These are phyloP conservation scores for Cancer borealis DNA, from an alignment of 2,888 invertebrate genomes.

Conservation along the genomic window DNA sequence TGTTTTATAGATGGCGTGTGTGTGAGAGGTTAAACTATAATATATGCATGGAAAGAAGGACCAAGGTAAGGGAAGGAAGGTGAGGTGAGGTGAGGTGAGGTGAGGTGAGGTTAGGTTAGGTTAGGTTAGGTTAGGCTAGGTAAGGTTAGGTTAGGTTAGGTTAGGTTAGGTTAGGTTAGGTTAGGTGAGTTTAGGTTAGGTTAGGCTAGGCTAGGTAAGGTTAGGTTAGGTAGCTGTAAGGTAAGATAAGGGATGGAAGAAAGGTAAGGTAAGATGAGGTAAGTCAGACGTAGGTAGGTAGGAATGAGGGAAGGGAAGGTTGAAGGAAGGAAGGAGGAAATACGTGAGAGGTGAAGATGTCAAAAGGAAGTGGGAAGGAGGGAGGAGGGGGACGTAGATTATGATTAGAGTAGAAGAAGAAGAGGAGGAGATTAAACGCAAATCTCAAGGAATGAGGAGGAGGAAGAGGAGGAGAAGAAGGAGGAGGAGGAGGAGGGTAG, in stretches of 20 bases:
- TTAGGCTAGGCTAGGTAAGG: background rate
- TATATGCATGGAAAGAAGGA: background rate
- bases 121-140: background rate
- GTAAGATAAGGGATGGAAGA: background rate
- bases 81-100: background rate
- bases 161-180: background rate
- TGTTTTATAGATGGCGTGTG: background rate
- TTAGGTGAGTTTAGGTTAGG: background rate
- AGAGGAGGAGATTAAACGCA: background rate
- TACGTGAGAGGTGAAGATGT: background rate
- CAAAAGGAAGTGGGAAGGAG: background rate
- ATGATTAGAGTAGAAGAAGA: background rate
- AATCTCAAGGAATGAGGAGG: background rate
- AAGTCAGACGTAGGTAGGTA: background rate
- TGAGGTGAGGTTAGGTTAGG: background rate
- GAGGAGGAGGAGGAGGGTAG: background rate
- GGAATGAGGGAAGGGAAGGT: background rate
- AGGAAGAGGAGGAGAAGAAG: background rate
- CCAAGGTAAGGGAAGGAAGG: background rate
- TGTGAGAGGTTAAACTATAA: background rate
- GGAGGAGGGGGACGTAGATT: background rate
- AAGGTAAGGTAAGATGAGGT: background rate
- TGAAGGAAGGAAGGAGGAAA: background rate
- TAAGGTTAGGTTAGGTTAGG: background rate
- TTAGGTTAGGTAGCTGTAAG: background rate